Base-by-base conservation (phyloP, 2,797 vertebrate genomes). In the Pangasius macronema region DNA sequence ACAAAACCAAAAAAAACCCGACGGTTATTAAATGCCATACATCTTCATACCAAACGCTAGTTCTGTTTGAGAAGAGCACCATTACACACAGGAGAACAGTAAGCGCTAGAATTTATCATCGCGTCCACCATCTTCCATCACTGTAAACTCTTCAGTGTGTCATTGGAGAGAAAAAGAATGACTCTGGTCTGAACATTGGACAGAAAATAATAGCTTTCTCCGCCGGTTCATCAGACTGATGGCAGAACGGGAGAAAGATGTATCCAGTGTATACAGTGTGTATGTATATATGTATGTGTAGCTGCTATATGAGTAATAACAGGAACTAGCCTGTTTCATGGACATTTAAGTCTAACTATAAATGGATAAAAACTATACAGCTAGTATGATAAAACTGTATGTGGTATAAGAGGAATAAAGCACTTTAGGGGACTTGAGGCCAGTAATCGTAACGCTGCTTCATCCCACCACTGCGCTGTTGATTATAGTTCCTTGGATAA, bases 41-140 rank as follows among this genome's bases (percentile, higher is more conserved):
- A 90, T 91, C 91, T 91, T 92, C 79, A 91, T 91, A 91, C 84
- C 76, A 76, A 88, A 42, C 70, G 77, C n/a, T 81, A 61, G 67
- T 36, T 87, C 81, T 55, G 57, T 86, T 86, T 63, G 84, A 53
- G 80, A 81, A 86, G 88, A 85, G 82, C 87, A 81, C 86, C 85
- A 75, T 65, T 87, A 91, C 76, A 86, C 77, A 65, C 68, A 46
- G 67, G 76, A 89, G 82, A 81, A 87, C 84, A 86, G 83, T 83
- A 88, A 88, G 61, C 65, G 84, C 59, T 67, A 42, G 75, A 80
- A 90, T 89, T 79, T 89, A 72, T 89, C 89, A 57, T 87, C 73
- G 9, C 24, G 51, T 84, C 68, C 72, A 87, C 70, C 80, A 59
- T 88, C 86, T 85, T 91, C 87, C 82, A 59, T 92, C 87, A 85